Conservation (phyloP, 2,113 vertebrate species). For the Bos indicus region DNA sequence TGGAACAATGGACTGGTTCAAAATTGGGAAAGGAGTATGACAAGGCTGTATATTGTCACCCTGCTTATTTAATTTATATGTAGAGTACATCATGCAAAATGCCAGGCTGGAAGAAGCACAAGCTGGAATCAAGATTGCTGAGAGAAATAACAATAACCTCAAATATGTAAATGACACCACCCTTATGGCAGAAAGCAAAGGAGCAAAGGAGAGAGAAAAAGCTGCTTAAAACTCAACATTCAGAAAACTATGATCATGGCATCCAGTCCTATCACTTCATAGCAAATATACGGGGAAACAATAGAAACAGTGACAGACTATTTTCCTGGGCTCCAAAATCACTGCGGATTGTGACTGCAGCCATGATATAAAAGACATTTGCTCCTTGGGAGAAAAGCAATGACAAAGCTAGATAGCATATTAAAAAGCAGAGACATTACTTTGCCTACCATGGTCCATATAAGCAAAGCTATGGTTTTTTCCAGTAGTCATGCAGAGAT, state of each 20-base stretch:
- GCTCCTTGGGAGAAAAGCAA: not conserved
- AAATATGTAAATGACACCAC: not conserved
- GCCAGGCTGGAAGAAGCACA: not conserved
- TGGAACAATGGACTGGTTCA: not conserved
- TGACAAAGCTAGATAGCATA: not conserved
- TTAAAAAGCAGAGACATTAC: not conserved
- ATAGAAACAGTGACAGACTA: not conserved
- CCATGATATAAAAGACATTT: not conserved
- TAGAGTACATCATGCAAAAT: not conserved
- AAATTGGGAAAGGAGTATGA: not conserved
- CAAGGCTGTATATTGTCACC: not conserved
- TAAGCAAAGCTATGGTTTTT: not conserved
- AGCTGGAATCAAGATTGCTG: not conserved
- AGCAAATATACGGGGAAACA: not conserved
- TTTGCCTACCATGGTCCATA: not conserved
- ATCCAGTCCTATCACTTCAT: not conserved
- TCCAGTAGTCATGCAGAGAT: not conserved
- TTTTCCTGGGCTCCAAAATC: not conserved
- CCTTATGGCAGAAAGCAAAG: not conserved
- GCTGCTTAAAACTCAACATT: not conserved
- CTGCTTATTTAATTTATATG: not conserved
- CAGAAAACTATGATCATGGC: not conserved
- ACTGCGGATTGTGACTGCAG: not conserved
- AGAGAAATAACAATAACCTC: not conserved
- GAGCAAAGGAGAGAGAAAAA: not conserved